Base-by-base conservation (phyloP, 1,140 invertebrate species). In the Diabrotica virgifera region DNA sequence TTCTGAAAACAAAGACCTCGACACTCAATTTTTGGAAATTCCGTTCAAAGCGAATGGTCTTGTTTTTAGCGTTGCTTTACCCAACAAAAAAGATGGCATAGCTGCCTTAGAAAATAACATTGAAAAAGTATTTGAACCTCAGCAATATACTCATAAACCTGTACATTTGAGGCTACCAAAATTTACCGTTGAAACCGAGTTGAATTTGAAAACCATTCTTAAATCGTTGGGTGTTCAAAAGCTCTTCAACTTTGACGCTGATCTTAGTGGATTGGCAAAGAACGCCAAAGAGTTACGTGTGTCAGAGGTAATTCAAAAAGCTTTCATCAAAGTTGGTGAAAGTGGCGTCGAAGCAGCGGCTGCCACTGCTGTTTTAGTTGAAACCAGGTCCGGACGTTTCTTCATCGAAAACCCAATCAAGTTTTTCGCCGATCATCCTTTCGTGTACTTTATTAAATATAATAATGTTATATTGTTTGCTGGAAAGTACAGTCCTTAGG, bases 311-410 rank as follows among this genome's bases (percentile, higher is more conserved):
- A 79, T 72, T 7, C 89, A 90, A 72, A 89, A 90, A 74, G 80
- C 85, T 9, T 85, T 84, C 67, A 83, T 91, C 59, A 85, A 89
- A 70, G 84, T 90, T 5, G 84, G 87, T 68, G 88, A 90, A 79
- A 79, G 85, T 76, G 89, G 89, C 11, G 86, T 83, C 5, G 87
- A 87, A 79, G 88, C 88, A 58, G 85, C 86, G 57, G 87, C 84
- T 54, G 83, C 84, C 13, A 87, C 88, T 72, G 79, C 71, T 66
- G 83, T 82, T 83, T 73, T 74, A 74, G 14, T 36, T 9, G 12
- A 51, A 6, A 60, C 24, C 11, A 60, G 36, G 12, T 13, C 24
- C 9, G 40, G 38, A 14, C 35, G 40, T 24, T 11, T 7, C 8
- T 8, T 40, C 5, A 24, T 7, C 57, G 40, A 12, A 12, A 36